These are phyloP conservation scores for Gobius niger DNA, from an alignment of 2,113 vertebrate genomes.

Conservation along the genomic window DNA sequence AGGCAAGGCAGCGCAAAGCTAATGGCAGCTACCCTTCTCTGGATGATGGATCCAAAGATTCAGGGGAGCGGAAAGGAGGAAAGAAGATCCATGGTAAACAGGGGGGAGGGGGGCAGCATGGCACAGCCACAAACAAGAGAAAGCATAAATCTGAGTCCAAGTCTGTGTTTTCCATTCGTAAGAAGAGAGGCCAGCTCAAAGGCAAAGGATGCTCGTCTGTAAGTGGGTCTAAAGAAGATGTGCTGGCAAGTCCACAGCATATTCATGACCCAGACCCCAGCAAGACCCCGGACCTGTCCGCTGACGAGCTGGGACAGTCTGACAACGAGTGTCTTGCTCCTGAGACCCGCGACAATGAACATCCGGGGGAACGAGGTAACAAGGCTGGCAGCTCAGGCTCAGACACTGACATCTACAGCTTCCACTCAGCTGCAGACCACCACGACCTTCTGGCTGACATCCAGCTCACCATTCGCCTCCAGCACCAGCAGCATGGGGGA, in stretches of 20 bases:
- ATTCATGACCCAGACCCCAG: conserved; percentile 79
- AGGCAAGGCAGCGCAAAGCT: conserved; percentile 88
- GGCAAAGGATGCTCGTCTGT: conserved; percentile 76
- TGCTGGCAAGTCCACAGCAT: conserved; percentile 78
- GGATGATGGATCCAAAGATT: conserved; percentile 81
- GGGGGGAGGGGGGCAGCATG: conserved; percentile 59
- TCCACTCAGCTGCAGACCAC: conserved; percentile 93
- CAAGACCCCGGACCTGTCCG: conserved; percentile 90
- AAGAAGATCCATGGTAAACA: conserved; percentile 84
- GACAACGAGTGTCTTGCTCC: conserved; percentile 80
- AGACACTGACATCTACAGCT: conserved; percentile 97
- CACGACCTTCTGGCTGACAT: conserved; percentile 97
- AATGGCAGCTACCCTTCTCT: conserved; percentile 77
- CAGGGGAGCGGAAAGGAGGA: conserved; percentile 86
- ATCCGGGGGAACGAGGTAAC: conserved; percentile 67
- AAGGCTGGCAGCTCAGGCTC: conserved; percentile 92
- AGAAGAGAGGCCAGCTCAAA: conserved; percentile 86
- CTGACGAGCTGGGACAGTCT: conserved; percentile 87
- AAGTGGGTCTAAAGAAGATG: conserved; percentile 86
- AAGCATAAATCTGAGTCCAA: conserved; percentile 88
- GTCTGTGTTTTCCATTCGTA: conserved; percentile 92
- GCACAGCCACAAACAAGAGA: conserved; percentile 77
- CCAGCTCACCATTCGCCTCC: conserved; percentile 91
- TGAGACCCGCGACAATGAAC: conserved; percentile 56
- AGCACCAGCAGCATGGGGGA: conserved; percentile 65